These are phyloP conservation scores for Platypus cylindrus DNA, from an alignment of 2,888 invertebrate species.

Conservation along the genomic window DNA sequence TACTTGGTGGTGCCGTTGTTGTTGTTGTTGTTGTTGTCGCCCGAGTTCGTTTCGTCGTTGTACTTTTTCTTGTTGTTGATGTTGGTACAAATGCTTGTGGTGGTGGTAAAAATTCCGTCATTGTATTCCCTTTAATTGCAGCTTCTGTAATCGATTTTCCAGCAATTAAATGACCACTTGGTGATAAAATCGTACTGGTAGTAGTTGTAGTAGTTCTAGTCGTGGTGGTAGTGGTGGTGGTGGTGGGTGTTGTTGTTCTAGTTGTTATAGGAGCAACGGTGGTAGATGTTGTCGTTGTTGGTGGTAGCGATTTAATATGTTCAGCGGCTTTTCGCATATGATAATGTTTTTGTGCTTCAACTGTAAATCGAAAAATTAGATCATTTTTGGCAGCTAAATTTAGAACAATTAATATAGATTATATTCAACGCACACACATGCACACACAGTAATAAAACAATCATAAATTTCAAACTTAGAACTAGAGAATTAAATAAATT, in stretches of 20 bases:
- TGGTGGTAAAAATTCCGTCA: constrained; percentile 37
- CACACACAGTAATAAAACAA: too few species aligned
- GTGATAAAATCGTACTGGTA: neutral
- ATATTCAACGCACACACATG: too few species aligned
- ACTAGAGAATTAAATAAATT: too few species aligned
- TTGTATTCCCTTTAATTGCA: constrained; percentile 33
- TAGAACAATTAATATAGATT: too few species aligned
- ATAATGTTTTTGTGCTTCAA: constrained; percentile 81
- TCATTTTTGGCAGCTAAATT: too few species aligned
- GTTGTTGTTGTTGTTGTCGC: constrained; percentile 17
- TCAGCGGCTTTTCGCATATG: constrained; percentile 50
- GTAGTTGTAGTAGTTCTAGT: constrained; percentile 17
- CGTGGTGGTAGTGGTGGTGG: constrained; percentile 18
- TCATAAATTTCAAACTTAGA: too few species aligned
- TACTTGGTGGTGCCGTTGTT: constrained; percentile 20
- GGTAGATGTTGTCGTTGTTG: constrained; percentile 34
- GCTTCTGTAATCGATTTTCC: constrained; percentile 30
- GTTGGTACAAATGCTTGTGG: constrained; percentile 33
- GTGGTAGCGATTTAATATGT: constrained; percentile 38
- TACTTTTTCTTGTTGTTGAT: constrained; percentile 9
- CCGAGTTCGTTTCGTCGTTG: constrained; percentile 13
- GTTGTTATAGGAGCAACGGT: too few species aligned
- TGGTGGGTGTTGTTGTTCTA: constrained; percentile 15
- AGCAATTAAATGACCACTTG: constrained; percentile 24
- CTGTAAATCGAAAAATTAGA: constrained; percentile 40